Percentiles rank a stretch among this genome's conserved stretches.
Evolutionary conservation across 2,888 invertebrate genomes (phyloP).

Genomic region (Tortricodes alternella): DNA sequence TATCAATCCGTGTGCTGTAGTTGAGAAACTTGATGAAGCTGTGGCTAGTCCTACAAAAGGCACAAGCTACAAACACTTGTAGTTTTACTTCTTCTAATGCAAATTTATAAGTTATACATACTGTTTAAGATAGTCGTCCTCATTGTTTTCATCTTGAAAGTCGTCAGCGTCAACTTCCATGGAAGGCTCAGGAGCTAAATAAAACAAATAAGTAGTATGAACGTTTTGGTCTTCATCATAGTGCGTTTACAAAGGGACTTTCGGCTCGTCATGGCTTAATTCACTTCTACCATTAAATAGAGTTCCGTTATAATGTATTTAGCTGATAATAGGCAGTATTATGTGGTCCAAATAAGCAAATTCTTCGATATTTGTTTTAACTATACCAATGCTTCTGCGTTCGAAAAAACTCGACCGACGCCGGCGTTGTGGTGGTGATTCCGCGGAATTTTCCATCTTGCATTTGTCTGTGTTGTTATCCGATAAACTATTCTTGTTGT

Average conservation of each 20-base stretch:
- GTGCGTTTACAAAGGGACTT: too few relatives aligned
- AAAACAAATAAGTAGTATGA: not conserved
- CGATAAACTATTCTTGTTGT: not conserved
- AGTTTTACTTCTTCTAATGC: not conserved
- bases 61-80: not conserved
- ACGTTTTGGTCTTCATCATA: too few relatives aligned
- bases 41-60: too few relatives aligned
- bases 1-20: too few relatives aligned
- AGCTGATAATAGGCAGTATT: not conserved
- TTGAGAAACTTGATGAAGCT: too few relatives aligned
- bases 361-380: not conserved
- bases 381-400: slow-evolving; percentile 22
- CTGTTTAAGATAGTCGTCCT: slow-evolving; percentile 9
- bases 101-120: not conserved
- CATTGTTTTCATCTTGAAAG: not conserved
- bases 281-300: too few relatives aligned
- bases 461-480: slow-evolving; percentile 9
- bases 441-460: slow-evolving; percentile 18
- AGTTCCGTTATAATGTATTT: too few relatives aligned
- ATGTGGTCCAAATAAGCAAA: not conserved
- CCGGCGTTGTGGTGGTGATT: slow-evolving; percentile 13
- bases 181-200: slow-evolving; percentile 15
- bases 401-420: slow-evolving; percentile 28
- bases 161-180: slow-evolving; percentile 8
- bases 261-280: too few relatives aligned